A percentile compares a stretch with the other conserved stretches of the same genome.
Evolutionary conservation across 2,797 vertebrate genomes (phyloP).

Genomic region (Gallirallus australis): DNA sequence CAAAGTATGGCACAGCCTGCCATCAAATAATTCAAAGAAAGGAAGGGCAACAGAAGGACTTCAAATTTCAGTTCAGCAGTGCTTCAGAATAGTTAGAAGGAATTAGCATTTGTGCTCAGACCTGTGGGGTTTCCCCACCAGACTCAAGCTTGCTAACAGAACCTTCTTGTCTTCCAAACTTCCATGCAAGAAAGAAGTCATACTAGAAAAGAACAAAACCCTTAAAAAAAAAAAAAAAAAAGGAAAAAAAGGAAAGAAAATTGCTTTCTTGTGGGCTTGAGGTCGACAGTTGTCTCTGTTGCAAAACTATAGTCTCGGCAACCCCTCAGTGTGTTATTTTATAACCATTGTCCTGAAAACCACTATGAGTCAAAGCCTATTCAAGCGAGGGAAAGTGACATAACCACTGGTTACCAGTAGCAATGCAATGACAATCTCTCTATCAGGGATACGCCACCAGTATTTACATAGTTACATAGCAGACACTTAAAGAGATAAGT

Average conservation of each 20-base stretch:
- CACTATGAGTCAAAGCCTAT: slow-evolving; percentile 67
- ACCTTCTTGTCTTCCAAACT: neutral
- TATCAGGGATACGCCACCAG: neutral
- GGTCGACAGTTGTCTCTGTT: slow-evolving; percentile 1
- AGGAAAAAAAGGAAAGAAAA: neutral
- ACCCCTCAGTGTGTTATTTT: slow-evolving; percentile 58
- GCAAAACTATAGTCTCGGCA: slow-evolving; percentile 38
- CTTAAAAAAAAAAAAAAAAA: neutral
- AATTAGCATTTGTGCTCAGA: neutral
- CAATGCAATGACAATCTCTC: slow-evolving; percentile 49
- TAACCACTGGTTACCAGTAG: slow-evolving; percentile 67
- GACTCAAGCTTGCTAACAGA: neutral
- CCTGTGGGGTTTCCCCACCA: neutral
- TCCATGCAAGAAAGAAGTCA: neutral
- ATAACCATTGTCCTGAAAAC: slow-evolving; percentile 73
- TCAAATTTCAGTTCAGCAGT: neutral
- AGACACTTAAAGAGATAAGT: slow-evolving; percentile 47
- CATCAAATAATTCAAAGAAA: neutral
- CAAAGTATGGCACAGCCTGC: neutral
- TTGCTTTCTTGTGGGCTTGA: neutral
- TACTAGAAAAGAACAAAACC: neutral
- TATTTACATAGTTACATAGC: slow-evolving; percentile 66
- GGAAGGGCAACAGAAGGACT: neutral
- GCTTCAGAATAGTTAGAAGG: neutral
- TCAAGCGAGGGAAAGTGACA: slow-evolving; percentile 68